Evolutionary conservation across 2,888 invertebrate genomes (phyloP).

Genomic region (Callyntrura guangdongensis): DNA sequence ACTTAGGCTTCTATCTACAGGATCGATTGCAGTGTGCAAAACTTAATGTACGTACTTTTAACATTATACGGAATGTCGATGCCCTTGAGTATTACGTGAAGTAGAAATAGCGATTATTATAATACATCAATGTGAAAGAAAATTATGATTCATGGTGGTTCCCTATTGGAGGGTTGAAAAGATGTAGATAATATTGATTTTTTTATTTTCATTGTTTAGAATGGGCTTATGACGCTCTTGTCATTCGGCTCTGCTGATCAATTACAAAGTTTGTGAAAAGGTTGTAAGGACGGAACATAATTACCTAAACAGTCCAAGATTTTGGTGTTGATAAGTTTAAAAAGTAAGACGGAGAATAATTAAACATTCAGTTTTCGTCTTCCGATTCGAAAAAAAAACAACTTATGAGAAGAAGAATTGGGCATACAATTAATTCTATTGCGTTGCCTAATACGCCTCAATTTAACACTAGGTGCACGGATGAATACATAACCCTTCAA

Average conservation of each 20-base stretch:
- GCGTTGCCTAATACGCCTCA: too few species aligned
- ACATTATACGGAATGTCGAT: conserved; percentile 70
- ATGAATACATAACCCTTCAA: too few species aligned
- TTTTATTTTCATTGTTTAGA: conserved; percentile 17
- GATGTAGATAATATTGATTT: conserved; percentile 36
- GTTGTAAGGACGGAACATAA: neutral
- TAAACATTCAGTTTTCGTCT: neutral
- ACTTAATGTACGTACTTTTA: neutral
- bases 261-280: neutral
- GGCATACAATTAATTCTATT: neutral
- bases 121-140: conserved; percentile 59
- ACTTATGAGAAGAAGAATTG: too few species aligned
- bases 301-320: too few species aligned
- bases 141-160: conserved; percentile 72
- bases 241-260: neutral
- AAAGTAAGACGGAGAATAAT: neutral
- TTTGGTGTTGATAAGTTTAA: too few species aligned
- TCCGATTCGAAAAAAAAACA: neutral
- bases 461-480: too few species aligned
- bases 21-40: neutral
- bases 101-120: conserved; percentile 38
- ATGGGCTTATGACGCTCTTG: neutral
- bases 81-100: conserved; percentile 73
- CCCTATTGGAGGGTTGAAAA: conserved; percentile 66
- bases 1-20: conserved; percentile 31